Conservation (phyloP, 2,113 vertebrate species). For the Uropsilus gracilis region DNA sequence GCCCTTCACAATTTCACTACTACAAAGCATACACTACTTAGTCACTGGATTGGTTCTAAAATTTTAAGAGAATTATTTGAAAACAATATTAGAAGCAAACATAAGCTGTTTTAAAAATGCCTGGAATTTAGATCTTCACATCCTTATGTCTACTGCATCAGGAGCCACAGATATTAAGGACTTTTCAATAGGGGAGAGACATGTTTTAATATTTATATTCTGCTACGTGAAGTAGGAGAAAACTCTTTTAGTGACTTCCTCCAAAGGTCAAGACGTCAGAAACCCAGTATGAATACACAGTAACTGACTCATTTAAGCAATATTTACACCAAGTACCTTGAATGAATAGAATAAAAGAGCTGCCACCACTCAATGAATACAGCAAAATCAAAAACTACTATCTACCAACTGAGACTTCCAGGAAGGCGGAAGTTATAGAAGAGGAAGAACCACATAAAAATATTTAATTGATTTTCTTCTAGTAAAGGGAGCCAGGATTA, state of each 20-base stretch:
- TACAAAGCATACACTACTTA: accelerated
- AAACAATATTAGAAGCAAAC: neutral
- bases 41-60: neutral
- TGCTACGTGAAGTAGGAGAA: neutral
- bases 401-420: neutral
- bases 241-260: neutral
- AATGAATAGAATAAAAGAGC: neutral
- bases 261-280: conserved; percentile 33
- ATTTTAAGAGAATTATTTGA: neutral
- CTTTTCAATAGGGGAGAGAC: neutral
- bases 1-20: neutral
- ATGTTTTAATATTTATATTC: neutral
- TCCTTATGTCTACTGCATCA: neutral
- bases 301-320: neutral
- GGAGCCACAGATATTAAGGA: neutral
- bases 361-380: neutral
- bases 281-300: neutral
- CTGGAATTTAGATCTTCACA: neutral
- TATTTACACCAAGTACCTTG: neutral
- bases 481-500: neutral
- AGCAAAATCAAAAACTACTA: neutral
- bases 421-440: neutral
- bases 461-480: neutral
- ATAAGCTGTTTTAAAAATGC: neutral
- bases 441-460: neutral